Evolutionary conservation across 2,113 vertebrate genomes (phyloP), one percentile per base, ranked within the genome.

Genomic region (Entelurus aequoreus): DNA sequence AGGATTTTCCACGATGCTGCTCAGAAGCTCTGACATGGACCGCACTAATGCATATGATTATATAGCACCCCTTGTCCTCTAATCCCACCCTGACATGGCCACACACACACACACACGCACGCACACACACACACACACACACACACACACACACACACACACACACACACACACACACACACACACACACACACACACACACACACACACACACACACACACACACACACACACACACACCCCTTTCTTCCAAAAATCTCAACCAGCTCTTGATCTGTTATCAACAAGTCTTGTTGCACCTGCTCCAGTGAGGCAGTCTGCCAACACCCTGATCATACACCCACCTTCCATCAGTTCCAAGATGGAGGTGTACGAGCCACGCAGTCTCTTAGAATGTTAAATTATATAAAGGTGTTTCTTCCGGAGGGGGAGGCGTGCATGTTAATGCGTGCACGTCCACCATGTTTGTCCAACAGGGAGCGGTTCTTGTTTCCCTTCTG

Each of bases 1-100:
- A 84, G 80, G 78, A 84, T 86, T 87, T 89, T 88, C 87, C 88
- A 86, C 82, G 73, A 86, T 83, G 82, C 79, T 61, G 77, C 76
- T 76, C 80, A 80, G 82, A 78, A 85, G 75, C 79, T 63, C 65
- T 80, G 76, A 78, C 79, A 78, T 72, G 57, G 35, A 58, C 15
- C 54, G 57, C 44, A 54, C 21, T 44, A 40, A 72, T 67, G 68
- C 69, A 71, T 36, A 47, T 56, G 51, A 52, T 56, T 37, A 28
- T 53, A 6, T 53, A 5, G 53, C 53, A 16, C 63, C 49, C 52
- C 55, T 47, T 13, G 28, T 57, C 36, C 50, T 52, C 53, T 76
- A 78, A 81, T 76, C 74, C 74, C 76, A 72, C 61, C 77, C 60
- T 72, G 56, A 72, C 55, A 73, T 63, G 68, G 72, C 68, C 81